Evolutionary conservation across 2,797 vertebrate genomes (phyloP).

Genomic region (Mustela erminea): DNA sequence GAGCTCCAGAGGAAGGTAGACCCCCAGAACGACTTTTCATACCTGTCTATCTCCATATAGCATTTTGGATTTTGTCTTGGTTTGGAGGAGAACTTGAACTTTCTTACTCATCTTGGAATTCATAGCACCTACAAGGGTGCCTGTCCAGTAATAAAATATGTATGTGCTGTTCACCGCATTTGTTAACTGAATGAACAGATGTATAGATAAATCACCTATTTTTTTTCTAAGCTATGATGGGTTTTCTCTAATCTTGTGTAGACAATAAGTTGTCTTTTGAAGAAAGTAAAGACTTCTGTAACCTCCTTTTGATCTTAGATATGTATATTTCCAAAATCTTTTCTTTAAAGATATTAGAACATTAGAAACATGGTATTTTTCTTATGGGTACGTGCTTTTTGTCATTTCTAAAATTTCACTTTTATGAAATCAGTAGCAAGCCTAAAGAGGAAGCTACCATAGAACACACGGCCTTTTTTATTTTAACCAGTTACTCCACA

Average conservation of each 20-base stretch:
- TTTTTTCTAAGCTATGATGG: background rate
- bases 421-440: conserved; percentile 9
- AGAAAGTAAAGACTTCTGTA: conserved; percentile 39
- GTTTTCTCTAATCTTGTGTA: background rate
- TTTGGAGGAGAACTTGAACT: background rate
- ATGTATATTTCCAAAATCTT: background rate
- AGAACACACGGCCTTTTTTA: background rate
- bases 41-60: background rate
- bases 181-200: background rate
- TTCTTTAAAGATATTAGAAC: background rate
- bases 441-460: background rate
- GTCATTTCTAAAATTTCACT: conserved; percentile 47
- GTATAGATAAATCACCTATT: background rate
- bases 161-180: background rate
- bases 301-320: conserved; percentile 27
- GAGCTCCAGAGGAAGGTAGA: conserved; percentile 95
- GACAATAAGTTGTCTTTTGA: conserved; percentile 22
- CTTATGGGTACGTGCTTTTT: background rate
- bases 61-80: background rate
- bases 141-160: background rate
- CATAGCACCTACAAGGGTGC: background rate
- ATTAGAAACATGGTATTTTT: background rate
- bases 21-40: accelerated
- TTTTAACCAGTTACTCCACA: background rate
- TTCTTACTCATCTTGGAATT: background rate